Conservation (phyloP, 2,888 invertebrate genomes). For the Erynnis tages region DNA sequence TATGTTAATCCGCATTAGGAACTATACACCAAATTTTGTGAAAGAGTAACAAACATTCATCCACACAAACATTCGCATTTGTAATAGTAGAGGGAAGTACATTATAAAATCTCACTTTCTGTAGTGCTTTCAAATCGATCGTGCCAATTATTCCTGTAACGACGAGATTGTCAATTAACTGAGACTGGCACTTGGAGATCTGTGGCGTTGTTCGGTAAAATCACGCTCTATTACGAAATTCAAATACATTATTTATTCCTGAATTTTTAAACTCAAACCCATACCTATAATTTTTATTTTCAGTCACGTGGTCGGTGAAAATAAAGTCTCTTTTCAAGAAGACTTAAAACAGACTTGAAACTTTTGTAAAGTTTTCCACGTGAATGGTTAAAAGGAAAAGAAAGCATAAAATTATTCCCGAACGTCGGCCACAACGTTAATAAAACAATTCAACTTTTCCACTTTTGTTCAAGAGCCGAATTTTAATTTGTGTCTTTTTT, state of each 20-base stretch:
- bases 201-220: conserved; percentile 9
- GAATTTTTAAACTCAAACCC: too few species aligned
- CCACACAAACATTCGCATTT: too few species aligned
- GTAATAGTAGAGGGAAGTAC: too few species aligned
- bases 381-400: background rate
- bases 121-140: background rate
- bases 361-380: background rate
- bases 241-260: too few species aligned
- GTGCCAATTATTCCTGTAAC: background rate
- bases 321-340: too few species aligned
- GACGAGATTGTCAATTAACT: conserved; percentile 11
- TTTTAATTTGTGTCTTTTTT: conserved; percentile 1
- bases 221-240: conserved; percentile 8
- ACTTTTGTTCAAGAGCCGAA: background rate
- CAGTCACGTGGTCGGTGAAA: too few species aligned
- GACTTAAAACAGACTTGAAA: too few species aligned
- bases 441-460: background rate
- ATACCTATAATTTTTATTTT: too few species aligned
- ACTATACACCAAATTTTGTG: too few species aligned
- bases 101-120: too few species aligned
- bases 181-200: conserved; percentile 7
- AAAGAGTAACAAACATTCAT: too few species aligned
- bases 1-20: too few species aligned
- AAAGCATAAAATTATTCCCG: background rate
- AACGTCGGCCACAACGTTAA: background rate